Percentiles rank a stretch among this genome's conserved stretches.
Evolutionary conservation across 2,113 vertebrate species (phyloP).

Genomic region (Pycnonotus jocosus): DNA sequence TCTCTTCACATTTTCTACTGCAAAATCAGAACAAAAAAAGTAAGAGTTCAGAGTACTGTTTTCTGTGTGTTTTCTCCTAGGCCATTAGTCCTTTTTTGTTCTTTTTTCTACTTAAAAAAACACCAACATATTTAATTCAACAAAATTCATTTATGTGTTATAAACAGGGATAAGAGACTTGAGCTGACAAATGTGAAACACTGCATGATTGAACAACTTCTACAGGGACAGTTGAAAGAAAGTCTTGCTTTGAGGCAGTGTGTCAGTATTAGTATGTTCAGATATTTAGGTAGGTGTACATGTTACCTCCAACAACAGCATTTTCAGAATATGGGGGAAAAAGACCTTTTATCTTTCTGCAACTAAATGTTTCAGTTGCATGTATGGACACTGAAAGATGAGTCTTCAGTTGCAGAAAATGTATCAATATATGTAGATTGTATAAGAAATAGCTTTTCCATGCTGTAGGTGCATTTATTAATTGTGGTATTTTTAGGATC

Average conservation of each 20-base stretch:
- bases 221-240: neutral
- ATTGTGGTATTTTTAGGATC: conserved; percentile 58
- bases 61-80: neutral
- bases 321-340: neutral
- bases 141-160: neutral
- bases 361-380: neutral
- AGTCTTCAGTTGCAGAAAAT: neutral
- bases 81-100: neutral
- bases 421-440: neutral
- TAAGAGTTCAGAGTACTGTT: neutral
- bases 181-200: neutral
- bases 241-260: neutral
- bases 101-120: neutral
- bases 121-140: fast-evolving
- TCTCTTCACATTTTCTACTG: neutral
- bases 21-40: neutral
- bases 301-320: neutral
- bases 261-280: neutral
- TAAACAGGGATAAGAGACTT: neutral
- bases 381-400: neutral
- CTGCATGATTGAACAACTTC: neutral
- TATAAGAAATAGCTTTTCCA: neutral
- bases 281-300: neutral
- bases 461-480: neutral
- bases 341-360: neutral